Evolutionary conservation across 2,113 vertebrate species (phyloP).

Genomic region (Leucopsar rothschildi): DNA sequence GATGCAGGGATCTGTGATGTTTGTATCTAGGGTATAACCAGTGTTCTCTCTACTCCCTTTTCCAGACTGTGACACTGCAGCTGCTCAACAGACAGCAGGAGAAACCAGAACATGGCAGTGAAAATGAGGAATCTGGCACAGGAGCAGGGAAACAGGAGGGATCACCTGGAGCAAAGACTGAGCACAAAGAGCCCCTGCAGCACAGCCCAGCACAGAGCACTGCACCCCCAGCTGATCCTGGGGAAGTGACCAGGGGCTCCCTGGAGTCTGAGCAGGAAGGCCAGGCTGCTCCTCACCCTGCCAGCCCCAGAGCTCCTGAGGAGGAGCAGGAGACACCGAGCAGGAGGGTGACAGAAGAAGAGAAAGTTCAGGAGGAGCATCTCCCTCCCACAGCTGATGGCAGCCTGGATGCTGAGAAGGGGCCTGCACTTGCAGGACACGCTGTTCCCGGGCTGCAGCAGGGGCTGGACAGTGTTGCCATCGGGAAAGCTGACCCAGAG

Average conservation of each 20-base stretch:
- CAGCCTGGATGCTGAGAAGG: neutral
- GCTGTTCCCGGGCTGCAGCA: neutral
- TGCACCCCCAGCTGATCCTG: neutral
- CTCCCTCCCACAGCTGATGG: neutral
- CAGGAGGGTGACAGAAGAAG: constrained; percentile 13
- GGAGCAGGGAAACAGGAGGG: neutral
- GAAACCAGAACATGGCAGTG: neutral
- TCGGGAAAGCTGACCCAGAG: neutral
- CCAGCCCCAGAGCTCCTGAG: neutral
- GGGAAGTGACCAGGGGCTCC: neutral
- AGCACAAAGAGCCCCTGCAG: neutral
- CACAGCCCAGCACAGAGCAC: neutral
- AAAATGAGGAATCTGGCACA: constrained; percentile 49
- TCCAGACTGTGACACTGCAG: constrained; percentile 87
- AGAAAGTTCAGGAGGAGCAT: neutral
- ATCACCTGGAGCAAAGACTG: neutral
- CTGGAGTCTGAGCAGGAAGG: neutral
- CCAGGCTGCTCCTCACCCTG: neutral
- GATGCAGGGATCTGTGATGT: neutral
- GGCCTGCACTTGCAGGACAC: neutral
- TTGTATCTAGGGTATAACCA: neutral
- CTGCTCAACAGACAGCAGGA: constrained; percentile 72
- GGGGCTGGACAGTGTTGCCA: neutral
- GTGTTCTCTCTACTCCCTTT: neutral
- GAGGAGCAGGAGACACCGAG: neutral